These are phyloP conservation scores for Rhinolophus ferrumequinum DNA, from an alignment of 2,113 vertebrate genomes.

Conservation along the genomic window DNA sequence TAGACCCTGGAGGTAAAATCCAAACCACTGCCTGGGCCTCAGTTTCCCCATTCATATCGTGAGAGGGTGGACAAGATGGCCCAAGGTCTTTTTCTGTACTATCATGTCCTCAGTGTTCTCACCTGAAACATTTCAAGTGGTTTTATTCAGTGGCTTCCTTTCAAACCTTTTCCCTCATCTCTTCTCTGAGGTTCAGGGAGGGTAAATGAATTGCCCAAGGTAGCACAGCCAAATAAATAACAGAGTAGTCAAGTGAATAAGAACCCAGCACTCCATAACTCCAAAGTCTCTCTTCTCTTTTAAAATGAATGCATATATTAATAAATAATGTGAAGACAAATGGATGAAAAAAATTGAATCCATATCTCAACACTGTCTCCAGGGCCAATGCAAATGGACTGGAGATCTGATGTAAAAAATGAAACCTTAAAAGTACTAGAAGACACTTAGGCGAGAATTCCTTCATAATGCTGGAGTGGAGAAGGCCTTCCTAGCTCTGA, in stretches of 20 bases:
- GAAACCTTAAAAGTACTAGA: background rate
- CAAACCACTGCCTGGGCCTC: background rate
- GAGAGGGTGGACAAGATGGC: background rate
- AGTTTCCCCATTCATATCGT: background rate
- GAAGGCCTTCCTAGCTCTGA: background rate
- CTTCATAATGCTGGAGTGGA: background rate
- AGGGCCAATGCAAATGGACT: background rate
- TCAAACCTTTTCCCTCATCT: background rate
- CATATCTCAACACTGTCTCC: background rate
- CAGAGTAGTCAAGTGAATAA: background rate
- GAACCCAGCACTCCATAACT: background rate
- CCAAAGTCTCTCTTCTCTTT: background rate
- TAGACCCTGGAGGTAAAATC: background rate
- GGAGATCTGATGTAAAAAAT: background rate
- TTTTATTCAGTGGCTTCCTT: background rate
- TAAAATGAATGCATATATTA: background rate
- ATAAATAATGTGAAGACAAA: background rate
- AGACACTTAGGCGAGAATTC: background rate
- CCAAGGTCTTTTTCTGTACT: background rate
- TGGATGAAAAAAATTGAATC: background rate
- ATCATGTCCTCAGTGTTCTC: background rate
- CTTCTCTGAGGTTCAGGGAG: background rate
- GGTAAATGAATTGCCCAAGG: background rate
- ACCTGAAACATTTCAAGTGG: background rate
- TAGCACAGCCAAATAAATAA: background rate